phyloP scores from a whole-genome alignment of 2,113 vertebrate genomes.

The Corythoichthys intestinalis region DNA sequence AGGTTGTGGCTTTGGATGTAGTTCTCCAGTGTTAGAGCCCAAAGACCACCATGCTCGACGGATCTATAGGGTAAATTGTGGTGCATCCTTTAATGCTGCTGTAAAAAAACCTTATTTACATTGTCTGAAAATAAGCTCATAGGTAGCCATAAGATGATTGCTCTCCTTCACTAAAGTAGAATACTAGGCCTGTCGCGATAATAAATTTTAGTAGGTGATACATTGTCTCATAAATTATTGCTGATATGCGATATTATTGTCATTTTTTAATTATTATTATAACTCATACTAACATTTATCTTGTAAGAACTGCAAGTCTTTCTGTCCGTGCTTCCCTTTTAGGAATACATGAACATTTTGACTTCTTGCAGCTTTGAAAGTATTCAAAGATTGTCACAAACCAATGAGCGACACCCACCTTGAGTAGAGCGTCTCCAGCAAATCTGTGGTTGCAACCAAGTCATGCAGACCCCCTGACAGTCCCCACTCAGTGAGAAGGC shows the following conservation, averaged over 20 bases:
- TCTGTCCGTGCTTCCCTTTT: not conserved
- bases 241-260: no score
- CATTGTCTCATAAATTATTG: no score
- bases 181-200: not conserved
- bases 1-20: conserved; percentile 64
- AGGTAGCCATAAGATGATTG: not conserved
- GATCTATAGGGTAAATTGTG: conserved; percentile 71
- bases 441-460: conserved; percentile 47
- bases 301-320: no score
- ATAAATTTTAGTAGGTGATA: no score
- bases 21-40: conserved; percentile 85
- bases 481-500: conserved; percentile 75
- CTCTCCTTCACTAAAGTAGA: not conserved
- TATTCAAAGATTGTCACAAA: not conserved
- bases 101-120: not conserved
- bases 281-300: no score
- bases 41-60: conserved; percentile 79
- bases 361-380: not conserved
- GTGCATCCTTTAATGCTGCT: not conserved
- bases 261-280: no score
- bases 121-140: not conserved
- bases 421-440: conserved; percentile 78
- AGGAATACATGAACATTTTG: not conserved
- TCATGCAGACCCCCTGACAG: conserved; percentile 68
- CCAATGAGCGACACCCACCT: conserved; percentile 66